Evolutionary conservation across 64 coral and sea anemone genomes (phyloP), one percentile per base, ranked within the genome.

Genomic region (Pachyseris speciosa): DNA sequence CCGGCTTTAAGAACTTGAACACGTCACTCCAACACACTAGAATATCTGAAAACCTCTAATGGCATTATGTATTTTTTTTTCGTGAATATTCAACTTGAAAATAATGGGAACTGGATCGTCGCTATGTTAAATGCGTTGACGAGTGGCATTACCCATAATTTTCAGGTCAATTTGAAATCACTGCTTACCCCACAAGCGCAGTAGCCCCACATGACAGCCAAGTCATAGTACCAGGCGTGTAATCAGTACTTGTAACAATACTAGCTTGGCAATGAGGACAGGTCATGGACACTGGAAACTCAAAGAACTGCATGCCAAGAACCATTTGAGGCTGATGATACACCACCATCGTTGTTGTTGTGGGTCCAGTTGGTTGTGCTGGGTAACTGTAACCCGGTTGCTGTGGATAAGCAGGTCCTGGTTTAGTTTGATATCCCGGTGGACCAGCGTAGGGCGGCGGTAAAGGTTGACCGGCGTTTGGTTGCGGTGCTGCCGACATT

Each of bases 191-290:
- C 12, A 97, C 73, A 30, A 88, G 74, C 38, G 84, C 87, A 24
- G 93, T 67, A 0, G 84, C 95, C 5, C 87, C 43, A 63, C 95
- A 97, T 33, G 84, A 69, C n/a, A 97, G 85, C 95, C 95, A 97
- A 27, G 90, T 86, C 29, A 89, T 13, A 8, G 91, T 78, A 6
- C 95, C 95, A 24, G 95, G 87, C 22, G 83, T 69, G 28, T 53
- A 93, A 2, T 92, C 90, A 15, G 86, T 93, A 38, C 85, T 77
- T 0, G 95, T 93, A 10, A 93, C 75, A 36, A 97, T 93, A 48
- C 75, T 92, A 19, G 91, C 90, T 85, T 90, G 85, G 51, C 95
- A 97, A 4, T 78, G 71, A 31, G 85, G 75, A 24, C 95, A 97
- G 38, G 67, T 55, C 91, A 97, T 85, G 13, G 52, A 57, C 22